phyloP scores from a whole-genome alignment of 2,797 vertebrate genomes.

The Masticophis lateralis region DNA sequence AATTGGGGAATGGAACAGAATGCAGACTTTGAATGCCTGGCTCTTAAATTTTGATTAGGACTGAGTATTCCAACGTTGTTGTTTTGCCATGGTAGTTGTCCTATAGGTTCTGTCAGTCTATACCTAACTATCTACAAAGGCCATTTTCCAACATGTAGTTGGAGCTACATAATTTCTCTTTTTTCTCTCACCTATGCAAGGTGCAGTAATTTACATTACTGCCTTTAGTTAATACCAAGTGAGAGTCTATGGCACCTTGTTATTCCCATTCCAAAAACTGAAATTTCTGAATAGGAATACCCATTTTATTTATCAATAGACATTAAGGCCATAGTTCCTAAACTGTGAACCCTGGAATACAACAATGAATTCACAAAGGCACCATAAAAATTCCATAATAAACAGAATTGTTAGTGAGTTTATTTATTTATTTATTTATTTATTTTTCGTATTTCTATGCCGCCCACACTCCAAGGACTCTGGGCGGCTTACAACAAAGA shows the following conservation, averaged over 20 bases:
- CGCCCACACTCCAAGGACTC: no score
- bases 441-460: no score
- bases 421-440: no score
- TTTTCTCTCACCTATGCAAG: neutral
- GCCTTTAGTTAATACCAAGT: neutral
- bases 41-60: neutral
- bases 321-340: neutral
- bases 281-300: neutral
- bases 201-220: neutral
- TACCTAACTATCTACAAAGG: neutral
- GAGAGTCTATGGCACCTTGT: neutral
- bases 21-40: neutral
- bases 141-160: neutral
- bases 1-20: neutral
- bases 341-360: neutral
- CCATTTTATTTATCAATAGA: neutral
- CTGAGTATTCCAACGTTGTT: neutral
- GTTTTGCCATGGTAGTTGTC: neutral
- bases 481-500: no score
- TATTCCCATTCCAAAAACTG: neutral
- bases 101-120: neutral
- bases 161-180: neutral
- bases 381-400: neutral
- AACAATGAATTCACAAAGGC: neutral
- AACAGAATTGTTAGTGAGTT: neutral